Evolutionary conservation across 2,888 invertebrate species (phyloP).

Genomic region (Rhamnusium bicolor): DNA sequence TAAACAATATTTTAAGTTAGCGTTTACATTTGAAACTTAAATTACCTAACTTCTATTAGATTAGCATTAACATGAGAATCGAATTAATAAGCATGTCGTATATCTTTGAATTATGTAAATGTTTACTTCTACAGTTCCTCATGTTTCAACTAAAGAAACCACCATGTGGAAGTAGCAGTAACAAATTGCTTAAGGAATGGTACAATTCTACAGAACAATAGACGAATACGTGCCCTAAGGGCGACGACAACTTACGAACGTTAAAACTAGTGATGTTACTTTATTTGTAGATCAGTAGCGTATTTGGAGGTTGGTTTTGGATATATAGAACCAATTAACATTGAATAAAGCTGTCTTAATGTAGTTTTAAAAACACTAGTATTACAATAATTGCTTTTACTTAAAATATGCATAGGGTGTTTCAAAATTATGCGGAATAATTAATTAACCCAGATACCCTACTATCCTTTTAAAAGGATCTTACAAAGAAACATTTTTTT

Average conservation of each 20-base stretch:
- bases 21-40: conserved; percentile 18
- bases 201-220: conserved; percentile 32
- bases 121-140: conserved; percentile 35
- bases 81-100: conserved; percentile 35
- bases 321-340: too few relatives aligned
- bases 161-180: conserved; percentile 45
- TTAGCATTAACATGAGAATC: conserved; percentile 37
- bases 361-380: too few relatives aligned
- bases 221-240: conserved; percentile 24
- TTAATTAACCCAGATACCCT: too few relatives aligned
- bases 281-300: conserved; percentile 22
- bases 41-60: conserved; percentile 10
- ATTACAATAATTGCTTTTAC: too few relatives aligned
- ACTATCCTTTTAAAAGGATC: too few relatives aligned
- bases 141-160: conserved; percentile 40
- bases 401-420: too few relatives aligned
- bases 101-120: conserved; percentile 40
- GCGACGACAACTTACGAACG: conserved; percentile 32
- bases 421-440: too few relatives aligned
- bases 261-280: conserved; percentile 35
- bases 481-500: too few relatives aligned
- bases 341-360: too few relatives aligned
- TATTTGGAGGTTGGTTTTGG: too few relatives aligned
- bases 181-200: conserved; percentile 38
- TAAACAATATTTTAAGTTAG: conserved; percentile 14